These are phyloP conservation scores for Scartelaos histophorus DNA, from an alignment of 2,113 vertebrate genomes.

Conservation along the genomic window DNA sequence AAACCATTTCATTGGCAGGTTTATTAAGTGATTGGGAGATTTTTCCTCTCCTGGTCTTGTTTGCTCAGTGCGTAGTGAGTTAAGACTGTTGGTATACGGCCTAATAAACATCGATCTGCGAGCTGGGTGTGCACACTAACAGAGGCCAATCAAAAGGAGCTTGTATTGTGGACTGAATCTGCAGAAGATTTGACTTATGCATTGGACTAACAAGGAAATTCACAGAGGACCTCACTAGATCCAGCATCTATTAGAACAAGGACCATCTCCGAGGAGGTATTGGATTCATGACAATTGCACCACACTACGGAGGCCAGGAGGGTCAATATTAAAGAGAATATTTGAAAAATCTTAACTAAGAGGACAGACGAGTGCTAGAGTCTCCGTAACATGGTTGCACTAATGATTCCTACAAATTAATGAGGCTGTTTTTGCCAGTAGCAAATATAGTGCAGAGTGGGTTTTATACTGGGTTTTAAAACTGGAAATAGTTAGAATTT, in stretches of 20 bases:
- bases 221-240: slow-evolving; percentile 21
- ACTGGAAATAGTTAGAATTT: neutral
- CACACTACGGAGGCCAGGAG: neutral
- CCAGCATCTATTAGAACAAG: slow-evolving; percentile 26
- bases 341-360: slow-evolving; percentile 6
- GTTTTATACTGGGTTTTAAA: neutral
- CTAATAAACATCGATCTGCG: slow-evolving; percentile 48
- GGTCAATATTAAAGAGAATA: neutral
- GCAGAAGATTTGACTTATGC: slow-evolving; percentile 21
- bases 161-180: slow-evolving; percentile 25
- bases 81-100: slow-evolving; percentile 34
- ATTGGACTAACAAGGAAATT: slow-evolving; percentile 36
- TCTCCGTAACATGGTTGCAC: neutral
- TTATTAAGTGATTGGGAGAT: slow-evolving; percentile 41
- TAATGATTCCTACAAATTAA: neutral
- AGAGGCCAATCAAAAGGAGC: slow-evolving; percentile 53
- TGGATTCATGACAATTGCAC: slow-evolving; percentile 1
- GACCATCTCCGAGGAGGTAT: slow-evolving; percentile 6
- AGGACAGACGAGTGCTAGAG: neutral
- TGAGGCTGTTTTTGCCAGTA: neutral
- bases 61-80: slow-evolving; percentile 25
- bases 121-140: slow-evolving; percentile 42
- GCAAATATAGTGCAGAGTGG: neutral
- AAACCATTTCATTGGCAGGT: slow-evolving; percentile 42
- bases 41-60: slow-evolving; percentile 34